Conservation (phyloP, 2,888 invertebrate species). For the Acronicta alni region DNA sequence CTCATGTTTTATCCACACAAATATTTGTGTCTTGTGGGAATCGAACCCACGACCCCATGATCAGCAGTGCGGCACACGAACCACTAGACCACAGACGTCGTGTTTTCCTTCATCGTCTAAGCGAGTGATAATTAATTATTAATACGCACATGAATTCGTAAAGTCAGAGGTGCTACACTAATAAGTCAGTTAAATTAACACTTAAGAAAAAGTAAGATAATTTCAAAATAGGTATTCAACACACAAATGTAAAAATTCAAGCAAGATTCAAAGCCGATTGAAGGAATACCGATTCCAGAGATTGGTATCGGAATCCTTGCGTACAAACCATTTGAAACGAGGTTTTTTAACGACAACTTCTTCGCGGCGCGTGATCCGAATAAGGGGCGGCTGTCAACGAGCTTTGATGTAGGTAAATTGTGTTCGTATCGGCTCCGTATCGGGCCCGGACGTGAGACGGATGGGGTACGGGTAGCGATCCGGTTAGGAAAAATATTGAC, state of each 20-base stretch:
- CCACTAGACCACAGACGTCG: too few relatives aligned
- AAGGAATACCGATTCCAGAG: conserved; percentile 19
- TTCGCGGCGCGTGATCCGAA: conserved; percentile 51
- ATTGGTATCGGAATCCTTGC: conserved; percentile 26
- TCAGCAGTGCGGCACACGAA: too few relatives aligned
- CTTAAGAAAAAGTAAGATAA: too few relatives aligned
- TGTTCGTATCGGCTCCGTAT: conserved; percentile 60
- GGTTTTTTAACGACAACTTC: conserved; percentile 59
- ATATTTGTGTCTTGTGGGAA: too few relatives aligned
- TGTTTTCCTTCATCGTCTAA: too few relatives aligned
- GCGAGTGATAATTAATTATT: too few relatives aligned
- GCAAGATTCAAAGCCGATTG: conserved; percentile 24
- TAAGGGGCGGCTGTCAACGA: conserved; percentile 52
- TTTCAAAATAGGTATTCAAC: too few relatives aligned
- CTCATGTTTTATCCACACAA: too few relatives aligned
- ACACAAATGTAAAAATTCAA: neutral
- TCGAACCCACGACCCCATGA: too few relatives aligned
- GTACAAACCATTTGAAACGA: conserved; percentile 32
- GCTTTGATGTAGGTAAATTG: conserved; percentile 76
- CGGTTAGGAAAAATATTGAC: conserved; percentile 26
- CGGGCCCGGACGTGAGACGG: conserved; percentile 50
- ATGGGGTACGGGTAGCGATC: conserved; percentile 35
- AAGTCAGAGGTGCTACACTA: too few relatives aligned
- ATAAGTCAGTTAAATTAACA: too few relatives aligned
- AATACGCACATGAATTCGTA: too few relatives aligned